Evolutionary conservation across 64 coral and sea anemone genomes (phyloP).

Genomic region (Montipora cactus): DNA sequence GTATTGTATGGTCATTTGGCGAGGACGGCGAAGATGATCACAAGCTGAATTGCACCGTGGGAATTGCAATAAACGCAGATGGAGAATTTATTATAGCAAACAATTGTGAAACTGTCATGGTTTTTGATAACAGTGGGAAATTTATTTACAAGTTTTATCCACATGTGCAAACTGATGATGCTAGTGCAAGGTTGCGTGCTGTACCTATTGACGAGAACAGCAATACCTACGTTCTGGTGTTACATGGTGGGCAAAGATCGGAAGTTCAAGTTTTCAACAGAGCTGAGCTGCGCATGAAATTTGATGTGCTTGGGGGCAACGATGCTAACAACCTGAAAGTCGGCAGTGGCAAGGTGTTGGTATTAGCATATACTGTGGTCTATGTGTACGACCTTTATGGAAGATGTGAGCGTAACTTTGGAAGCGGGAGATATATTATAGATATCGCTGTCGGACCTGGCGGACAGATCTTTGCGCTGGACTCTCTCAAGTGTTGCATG

Average conservation of each 20-base stretch:
- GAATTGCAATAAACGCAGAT: neutral
- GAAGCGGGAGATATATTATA: neutral
- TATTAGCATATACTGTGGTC: neutral
- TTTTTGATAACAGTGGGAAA: slow-evolving; percentile 28
- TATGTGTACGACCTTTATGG: slow-evolving; percentile 26
- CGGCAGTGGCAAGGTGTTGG: neutral
- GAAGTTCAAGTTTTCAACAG: slow-evolving; percentile 4
- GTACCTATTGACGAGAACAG: slow-evolving; percentile 27
- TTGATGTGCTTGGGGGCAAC: too few species aligned
- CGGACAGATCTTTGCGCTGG: slow-evolving; percentile 16
- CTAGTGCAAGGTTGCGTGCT: neutral
- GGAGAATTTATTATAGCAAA: neutral
- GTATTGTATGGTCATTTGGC: neutral
- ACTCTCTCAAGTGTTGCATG: neutral
- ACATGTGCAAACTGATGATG: neutral
- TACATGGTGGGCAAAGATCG: neutral
- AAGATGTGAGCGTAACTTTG: slow-evolving; percentile 3
- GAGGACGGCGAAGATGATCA: neutral
- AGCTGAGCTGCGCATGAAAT: neutral
- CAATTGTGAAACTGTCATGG: neutral
- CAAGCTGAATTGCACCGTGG: neutral
- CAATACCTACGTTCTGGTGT: neutral
- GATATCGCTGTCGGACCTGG: slow-evolving; percentile 10
- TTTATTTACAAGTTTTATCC: neutral
- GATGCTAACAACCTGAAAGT: neutral